Evolutionary conservation across 2,888 invertebrate species (phyloP).

Genomic region (Uloborus plumipes): DNA sequence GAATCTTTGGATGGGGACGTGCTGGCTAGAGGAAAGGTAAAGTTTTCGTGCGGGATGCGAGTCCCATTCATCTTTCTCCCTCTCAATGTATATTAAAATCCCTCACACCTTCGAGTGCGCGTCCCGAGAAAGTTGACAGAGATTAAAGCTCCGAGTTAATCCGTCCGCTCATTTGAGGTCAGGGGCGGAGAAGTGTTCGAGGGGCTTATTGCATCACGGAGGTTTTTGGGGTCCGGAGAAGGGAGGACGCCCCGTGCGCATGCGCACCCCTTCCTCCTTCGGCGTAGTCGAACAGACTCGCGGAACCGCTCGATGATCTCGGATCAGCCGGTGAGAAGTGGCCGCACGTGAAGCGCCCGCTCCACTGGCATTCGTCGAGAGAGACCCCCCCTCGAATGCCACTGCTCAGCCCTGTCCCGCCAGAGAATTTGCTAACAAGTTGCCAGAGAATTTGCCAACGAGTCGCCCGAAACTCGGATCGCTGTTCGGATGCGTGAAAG

Average conservation of each 20-base stretch:
- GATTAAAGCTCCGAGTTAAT: slow-evolving; percentile 36
- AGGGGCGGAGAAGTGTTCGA: neutral
- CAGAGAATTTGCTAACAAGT: neutral
- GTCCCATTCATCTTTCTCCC: no score
- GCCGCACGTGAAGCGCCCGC: slow-evolving; percentile 37
- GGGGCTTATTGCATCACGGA: slow-evolving; percentile 51
- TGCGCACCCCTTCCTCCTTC: slow-evolving; percentile 24
- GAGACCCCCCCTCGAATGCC: slow-evolving; percentile 3
- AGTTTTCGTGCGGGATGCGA: neutral
- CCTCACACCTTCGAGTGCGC: no score
- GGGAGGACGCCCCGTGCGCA: slow-evolving; percentile 27
- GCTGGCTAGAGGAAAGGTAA: neutral
- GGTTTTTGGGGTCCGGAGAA: slow-evolving; percentile 15
- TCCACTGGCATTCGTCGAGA: slow-evolving; percentile 4
- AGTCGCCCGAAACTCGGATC: slow-evolving; percentile 18
- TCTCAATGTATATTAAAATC: no score
- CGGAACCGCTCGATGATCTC: slow-evolving; percentile 34
- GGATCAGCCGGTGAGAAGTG: slow-evolving; percentile 48
- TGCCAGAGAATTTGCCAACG: neutral
- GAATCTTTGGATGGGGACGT: no score
- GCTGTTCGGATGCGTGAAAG: slow-evolving; percentile 6
- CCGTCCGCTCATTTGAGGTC: slow-evolving; percentile 30
- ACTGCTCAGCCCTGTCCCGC: neutral
- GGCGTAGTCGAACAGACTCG: slow-evolving; percentile 9
- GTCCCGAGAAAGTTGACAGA: slow-evolving; percentile 3